phyloP scores from a whole-genome alignment of 35 echinoderm and acorn worm species.

The Hemicentrotus pulcherrimus region DNA sequence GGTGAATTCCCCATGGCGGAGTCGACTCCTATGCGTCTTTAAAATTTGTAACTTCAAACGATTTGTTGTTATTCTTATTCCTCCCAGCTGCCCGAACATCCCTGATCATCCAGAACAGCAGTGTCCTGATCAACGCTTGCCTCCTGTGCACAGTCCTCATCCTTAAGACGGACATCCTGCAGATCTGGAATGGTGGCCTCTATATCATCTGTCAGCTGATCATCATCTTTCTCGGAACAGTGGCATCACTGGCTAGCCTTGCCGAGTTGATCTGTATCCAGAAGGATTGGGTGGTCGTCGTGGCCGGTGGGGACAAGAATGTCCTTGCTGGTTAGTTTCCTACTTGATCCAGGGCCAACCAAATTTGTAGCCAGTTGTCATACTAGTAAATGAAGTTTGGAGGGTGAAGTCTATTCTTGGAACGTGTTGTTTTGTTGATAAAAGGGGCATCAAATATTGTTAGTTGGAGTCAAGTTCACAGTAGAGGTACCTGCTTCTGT shows the following conservation, averaged over 20 bases:
- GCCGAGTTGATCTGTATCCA: constrained; percentile 87
- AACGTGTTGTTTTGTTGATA: too few relatives aligned
- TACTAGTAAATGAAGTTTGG: too few relatives aligned
- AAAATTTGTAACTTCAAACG: background rate
- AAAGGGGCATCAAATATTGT: too few relatives aligned
- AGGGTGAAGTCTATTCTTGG: too few relatives aligned
- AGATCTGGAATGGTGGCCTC: constrained; percentile 49
- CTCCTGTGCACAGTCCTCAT: constrained; percentile 58
- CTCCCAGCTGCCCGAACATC: constrained; percentile 70
- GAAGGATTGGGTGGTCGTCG: constrained; percentile 97
- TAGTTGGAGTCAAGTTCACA: too few relatives aligned
- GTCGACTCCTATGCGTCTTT: too few relatives aligned
- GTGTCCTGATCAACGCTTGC: constrained; percentile 70
- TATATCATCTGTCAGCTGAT: constrained; percentile 55
- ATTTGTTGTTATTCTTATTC: background rate
- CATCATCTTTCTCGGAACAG: constrained; percentile 76
- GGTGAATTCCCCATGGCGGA: too few relatives aligned
- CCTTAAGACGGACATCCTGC: constrained; percentile 35
- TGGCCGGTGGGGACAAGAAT: constrained; percentile 70
- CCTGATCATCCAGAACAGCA: constrained; percentile 83
- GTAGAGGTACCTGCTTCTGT: too few relatives aligned
- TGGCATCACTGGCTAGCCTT: constrained; percentile 75
- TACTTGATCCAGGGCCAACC: too few relatives aligned
- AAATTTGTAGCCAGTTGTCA: too few relatives aligned
- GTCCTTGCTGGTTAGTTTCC: constrained; percentile 63